Percentiles rank a stretch among this genome's conserved stretches.
Conservation (phyloP, 1,140 invertebrate genomes). For the Phenacoccus solenopsis region DNA sequence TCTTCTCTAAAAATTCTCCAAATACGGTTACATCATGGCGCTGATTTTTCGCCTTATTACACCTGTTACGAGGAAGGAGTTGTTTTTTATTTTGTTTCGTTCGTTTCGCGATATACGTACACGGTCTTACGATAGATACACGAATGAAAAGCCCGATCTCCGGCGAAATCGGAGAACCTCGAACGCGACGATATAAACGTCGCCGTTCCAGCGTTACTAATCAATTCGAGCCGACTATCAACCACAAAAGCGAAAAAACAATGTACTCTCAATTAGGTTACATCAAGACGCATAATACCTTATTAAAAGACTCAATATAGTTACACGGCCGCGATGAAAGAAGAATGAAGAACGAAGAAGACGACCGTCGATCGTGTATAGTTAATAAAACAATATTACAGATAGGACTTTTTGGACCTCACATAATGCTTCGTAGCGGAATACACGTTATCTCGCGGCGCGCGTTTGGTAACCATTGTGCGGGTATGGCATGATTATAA, state of each 20-base stretch:
- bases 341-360: background rate
- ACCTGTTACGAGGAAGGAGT: too few relatives aligned
- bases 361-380: background rate
- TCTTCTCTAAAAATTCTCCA: background rate
- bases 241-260: background rate
- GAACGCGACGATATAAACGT: background rate
- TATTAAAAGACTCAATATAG: conserved; percentile 3
- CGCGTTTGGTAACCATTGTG: background rate
- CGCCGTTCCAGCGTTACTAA: background rate
- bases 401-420: background rate
- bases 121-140: background rate
- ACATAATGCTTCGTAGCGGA: background rate
- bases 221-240: background rate
- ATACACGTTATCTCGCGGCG: background rate
- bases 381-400: background rate
- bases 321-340: background rate
- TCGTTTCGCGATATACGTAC: too few relatives aligned
- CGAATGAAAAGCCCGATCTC: background rate
- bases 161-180: background rate
- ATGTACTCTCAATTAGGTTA: conserved; percentile 2
- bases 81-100: too few relatives aligned
- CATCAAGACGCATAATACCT: background rate
- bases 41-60: too few relatives aligned
- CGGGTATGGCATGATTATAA: background rate
- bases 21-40: too few relatives aligned